phyloP scores from a whole-genome alignment of 2,888 invertebrate species.

The Drosophila parthenogenetica region DNA sequence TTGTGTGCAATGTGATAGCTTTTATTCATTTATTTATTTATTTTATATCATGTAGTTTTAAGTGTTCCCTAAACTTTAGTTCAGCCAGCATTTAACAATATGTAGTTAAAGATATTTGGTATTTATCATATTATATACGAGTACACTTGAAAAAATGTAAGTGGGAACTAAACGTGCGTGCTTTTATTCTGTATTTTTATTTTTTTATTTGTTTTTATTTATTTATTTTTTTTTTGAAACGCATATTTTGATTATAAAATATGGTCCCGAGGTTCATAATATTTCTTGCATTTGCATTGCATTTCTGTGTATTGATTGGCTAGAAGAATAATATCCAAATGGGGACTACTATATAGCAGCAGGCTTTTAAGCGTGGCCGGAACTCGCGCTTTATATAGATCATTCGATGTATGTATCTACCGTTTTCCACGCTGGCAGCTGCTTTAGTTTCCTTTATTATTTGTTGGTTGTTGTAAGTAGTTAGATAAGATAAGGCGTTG shows the following conservation, averaged over 20 bases:
- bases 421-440: conserved; percentile 37
- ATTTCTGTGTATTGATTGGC: conserved; percentile 46
- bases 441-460: conserved; percentile 27
- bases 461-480: conserved; percentile 21
- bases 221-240: conserved; percentile 72
- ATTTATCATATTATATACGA: conserved; percentile 23
- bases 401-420: conserved; percentile 20
- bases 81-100: conserved; percentile 63
- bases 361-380: conserved; percentile 53
- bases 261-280: conserved; percentile 84
- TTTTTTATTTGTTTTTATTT: conserved; percentile 34
- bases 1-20: conserved; percentile 49
- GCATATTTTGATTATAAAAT: conserved; percentile 84
- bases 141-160: conserved; percentile 44
- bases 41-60: conserved; percentile 5
- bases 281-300: conserved; percentile 40
- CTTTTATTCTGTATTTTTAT: conserved; percentile 30
- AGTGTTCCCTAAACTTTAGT: conserved; percentile 66
- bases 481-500: conserved; percentile 67
- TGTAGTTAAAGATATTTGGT: conserved; percentile 40
- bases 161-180: conserved; percentile 65
- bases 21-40: too few relatives aligned
- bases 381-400: conserved; percentile 23
- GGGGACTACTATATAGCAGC: conserved; percentile 55
- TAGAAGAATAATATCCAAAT: conserved; percentile 46